Evolutionary conservation across 1,140 invertebrate species (phyloP), one percentile per base, ranked within the genome.

Genomic region (Drosophila lowei): DNA sequence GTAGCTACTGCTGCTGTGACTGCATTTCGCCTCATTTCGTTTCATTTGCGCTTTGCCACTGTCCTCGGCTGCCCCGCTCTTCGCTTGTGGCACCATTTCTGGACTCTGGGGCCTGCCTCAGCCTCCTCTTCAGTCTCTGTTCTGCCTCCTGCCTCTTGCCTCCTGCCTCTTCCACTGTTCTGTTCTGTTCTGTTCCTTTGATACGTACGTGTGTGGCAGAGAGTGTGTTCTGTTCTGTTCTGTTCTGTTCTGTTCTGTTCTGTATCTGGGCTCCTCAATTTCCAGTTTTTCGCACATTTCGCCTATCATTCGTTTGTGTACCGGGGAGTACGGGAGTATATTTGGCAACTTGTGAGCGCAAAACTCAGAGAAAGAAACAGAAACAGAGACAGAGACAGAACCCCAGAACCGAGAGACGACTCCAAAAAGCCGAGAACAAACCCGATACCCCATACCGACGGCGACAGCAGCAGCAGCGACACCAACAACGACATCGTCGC

Each of bases 1-100:
- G 71, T 73, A 9, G 46, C 67, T 42, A 21, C 52, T 55, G 59
- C 21, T 73, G 48, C 61, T 55, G 46, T 30, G 75, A 57, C 70
- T 84, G 56, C 79, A 80, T 47, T 42, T 80, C 58, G 81, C 72
- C 81, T 86, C 78, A 85, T 88, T 86, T 77, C 79, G 73, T 65
- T 80, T 83, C 78, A 68, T 68, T 83, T 83, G 55, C 65, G 47
- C 56, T 67, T 38, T 23, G 41, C 59, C 63, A 50, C 56, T 42
- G 28, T 18, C 16, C 1, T 46, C 16, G 34, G 34, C 34, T 11
- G 34, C 34, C 9, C 34, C 34, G 34, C 34, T 38, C 9, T 38
- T 38, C 11, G 3, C 34, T 38, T 38, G 34, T 38, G 34, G 34
- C 34, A 38, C 34, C 34, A 38, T 38, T 38, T 13, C 34, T 38